These are phyloP conservation scores for Cordilura impudica DNA, from an alignment of 2,888 invertebrate genomes.

Conservation along the genomic window DNA sequence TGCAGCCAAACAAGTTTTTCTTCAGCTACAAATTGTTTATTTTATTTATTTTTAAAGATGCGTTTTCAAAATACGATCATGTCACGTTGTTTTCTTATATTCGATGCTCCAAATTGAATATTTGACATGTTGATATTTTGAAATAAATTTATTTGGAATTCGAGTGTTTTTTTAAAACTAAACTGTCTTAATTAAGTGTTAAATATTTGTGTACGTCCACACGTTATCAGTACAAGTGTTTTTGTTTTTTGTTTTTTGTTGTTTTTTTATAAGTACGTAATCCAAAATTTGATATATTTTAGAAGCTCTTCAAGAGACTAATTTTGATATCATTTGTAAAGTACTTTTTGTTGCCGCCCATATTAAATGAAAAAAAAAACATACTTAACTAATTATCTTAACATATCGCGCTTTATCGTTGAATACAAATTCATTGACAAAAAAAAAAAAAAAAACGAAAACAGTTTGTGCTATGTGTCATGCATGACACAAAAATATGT, in stretches of 20 bases:
- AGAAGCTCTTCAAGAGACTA: too few species aligned
- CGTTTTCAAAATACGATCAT: conserved; percentile 14
- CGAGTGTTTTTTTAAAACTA: background rate
- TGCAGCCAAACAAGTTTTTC: conserved; percentile 34
- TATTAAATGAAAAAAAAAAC: background rate
- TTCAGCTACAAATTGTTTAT: background rate
- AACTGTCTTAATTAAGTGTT: conserved; percentile 20
- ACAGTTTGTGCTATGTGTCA: conserved; percentile 19
- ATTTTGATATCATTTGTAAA: background rate
- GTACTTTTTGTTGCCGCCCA: background rate
- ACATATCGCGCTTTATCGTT: background rate
- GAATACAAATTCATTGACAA: background rate
- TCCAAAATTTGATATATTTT: background rate
- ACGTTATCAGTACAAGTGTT: conserved; percentile 24
- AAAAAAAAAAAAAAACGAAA: background rate
- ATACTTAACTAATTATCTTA: background rate
- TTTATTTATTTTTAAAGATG: background rate
- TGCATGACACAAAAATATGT: background rate
- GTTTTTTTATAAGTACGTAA: background rate
- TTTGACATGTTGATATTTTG: background rate
- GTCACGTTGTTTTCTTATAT: conserved; percentile 16
- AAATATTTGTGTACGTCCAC: conserved; percentile 15
- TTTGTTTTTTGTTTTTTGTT: background rate
- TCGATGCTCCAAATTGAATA: background rate
- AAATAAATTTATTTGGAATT: background rate